These are phyloP conservation scores for Liodrosophila aerea DNA, from an alignment of 2,888 invertebrate genomes.

Conservation along the genomic window DNA sequence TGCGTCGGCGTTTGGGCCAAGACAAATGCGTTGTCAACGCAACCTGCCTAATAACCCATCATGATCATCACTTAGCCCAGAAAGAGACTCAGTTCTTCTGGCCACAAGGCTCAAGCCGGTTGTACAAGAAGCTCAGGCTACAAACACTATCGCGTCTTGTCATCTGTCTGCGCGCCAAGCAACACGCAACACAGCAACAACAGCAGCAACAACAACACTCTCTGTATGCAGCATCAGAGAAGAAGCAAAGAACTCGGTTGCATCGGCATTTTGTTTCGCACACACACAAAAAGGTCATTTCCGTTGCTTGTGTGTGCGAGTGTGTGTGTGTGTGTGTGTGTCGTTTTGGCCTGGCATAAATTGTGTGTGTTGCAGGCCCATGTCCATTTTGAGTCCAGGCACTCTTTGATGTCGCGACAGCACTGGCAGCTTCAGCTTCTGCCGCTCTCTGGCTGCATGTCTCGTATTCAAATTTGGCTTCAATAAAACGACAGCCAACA, in stretches of 20 bases:
- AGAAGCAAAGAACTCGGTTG: constrained; percentile 14
- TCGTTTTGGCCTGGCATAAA: constrained; percentile 63
- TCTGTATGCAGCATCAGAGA: constrained; percentile 12
- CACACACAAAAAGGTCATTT: constrained; percentile 62
- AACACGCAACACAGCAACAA: constrained; percentile 56
- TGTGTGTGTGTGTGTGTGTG: constrained; percentile 16
- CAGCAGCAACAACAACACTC: constrained; percentile 5
- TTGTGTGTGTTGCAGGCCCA: constrained; percentile 68
- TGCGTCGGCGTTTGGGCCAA: constrained; percentile 67
- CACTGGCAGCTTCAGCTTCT: constrained; percentile 59
- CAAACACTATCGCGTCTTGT: constrained; percentile 73
- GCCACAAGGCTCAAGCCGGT: constrained; percentile 19
- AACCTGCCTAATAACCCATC: constrained; percentile 78
- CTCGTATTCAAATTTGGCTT: constrained; percentile 77
- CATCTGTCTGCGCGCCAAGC: constrained; percentile 70
- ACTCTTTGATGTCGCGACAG: constrained; percentile 73
- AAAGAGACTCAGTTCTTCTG: background rate
- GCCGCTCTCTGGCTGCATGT: constrained; percentile 54
- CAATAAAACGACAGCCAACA: constrained; percentile 75
- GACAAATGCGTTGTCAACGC: constrained; percentile 77
- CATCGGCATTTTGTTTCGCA: constrained; percentile 58
- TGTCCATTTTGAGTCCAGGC: constrained; percentile 76
- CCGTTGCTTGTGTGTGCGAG: constrained; percentile 48
- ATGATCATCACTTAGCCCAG: constrained; percentile 72
- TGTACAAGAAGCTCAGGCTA: constrained; percentile 51